Conservation (phyloP, 2,797 vertebrate species). For the Cetoscarus ocellatus region DNA sequence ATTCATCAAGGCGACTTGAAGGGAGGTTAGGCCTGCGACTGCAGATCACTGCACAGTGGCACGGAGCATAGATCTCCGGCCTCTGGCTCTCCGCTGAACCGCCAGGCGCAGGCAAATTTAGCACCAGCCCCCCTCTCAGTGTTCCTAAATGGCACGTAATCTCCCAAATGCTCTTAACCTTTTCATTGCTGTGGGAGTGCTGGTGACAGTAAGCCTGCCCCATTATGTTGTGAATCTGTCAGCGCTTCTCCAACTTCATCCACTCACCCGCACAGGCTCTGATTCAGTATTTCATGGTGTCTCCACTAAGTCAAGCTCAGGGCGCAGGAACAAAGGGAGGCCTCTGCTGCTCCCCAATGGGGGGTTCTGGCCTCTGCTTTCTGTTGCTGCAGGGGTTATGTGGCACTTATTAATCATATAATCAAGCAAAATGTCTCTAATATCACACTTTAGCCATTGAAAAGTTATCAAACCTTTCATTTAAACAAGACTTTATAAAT, state of each 20-base stretch:
- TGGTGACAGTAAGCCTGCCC: slow-evolving; percentile 35
- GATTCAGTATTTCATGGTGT: slow-evolving; percentile 14
- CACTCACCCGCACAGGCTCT: slow-evolving; percentile 7
- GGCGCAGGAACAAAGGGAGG: slow-evolving; percentile 40
- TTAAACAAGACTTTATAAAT: no score
- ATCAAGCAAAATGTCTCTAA: no score
- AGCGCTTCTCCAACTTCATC: slow-evolving; percentile 33
- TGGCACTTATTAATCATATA: no score
- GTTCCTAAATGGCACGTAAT: slow-evolving; percentile 58
- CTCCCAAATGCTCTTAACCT: slow-evolving; percentile 56
- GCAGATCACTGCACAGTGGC: slow-evolving; percentile 32
- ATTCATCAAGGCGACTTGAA: slow-evolving; percentile 43
- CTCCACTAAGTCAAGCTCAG: slow-evolving; percentile 26
- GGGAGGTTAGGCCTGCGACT: slow-evolving; percentile 22
- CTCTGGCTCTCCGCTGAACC: slow-evolving; percentile 33
- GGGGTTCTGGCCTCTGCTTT: slow-evolving; percentile 61
- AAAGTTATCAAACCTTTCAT: no score
- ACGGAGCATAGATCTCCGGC: slow-evolving; percentile 31
- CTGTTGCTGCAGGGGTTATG: slow-evolving; percentile 53
- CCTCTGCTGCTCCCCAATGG: slow-evolving; percentile 24
- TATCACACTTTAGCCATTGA: no score
- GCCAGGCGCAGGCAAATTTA: slow-evolving; percentile 34
- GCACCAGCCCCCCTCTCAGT: slow-evolving; percentile 25
- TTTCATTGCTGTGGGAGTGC: slow-evolving; percentile 37
- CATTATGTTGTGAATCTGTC: slow-evolving; percentile 58